Percentiles rank a stretch among this genome's conserved stretches.
These are phyloP conservation scores for Drosophila yooni DNA, from an alignment of 2,888 invertebrate species.

Conservation along the genomic window DNA sequence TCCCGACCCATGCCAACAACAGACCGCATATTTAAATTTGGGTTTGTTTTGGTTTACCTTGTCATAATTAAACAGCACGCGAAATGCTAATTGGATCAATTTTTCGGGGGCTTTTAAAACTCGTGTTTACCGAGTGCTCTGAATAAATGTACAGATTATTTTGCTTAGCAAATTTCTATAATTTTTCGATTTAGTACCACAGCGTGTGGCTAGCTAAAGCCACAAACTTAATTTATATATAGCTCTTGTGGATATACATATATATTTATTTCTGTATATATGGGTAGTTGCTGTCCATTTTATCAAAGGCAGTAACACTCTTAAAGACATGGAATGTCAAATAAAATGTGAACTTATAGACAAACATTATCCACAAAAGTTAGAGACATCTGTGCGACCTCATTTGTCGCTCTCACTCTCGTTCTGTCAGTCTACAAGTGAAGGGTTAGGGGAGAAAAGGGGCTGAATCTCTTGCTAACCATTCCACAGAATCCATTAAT, in stretches of 20 bases:
- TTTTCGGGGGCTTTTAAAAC: not conserved
- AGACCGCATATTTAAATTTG: conserved; percentile 12
- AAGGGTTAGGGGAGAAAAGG: not conserved
- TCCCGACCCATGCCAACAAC: conserved; percentile 50
- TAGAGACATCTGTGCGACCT: conserved; percentile 46
- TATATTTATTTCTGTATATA: conserved; percentile 2
- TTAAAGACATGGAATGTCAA: conserved; percentile 67
- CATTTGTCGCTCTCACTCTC: not conserved
- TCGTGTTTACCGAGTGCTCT: not conserved
- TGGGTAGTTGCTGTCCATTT: conserved; percentile 35
- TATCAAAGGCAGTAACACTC: conserved; percentile 53
- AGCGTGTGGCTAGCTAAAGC: conserved; percentile 63
- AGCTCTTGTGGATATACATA: not conserved
- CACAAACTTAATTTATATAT: conserved; percentile 41
- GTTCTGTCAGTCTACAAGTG: not conserved
- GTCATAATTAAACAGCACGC: conserved; percentile 1
- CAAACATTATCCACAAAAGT: conserved; percentile 45
- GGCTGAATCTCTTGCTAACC: not conserved
- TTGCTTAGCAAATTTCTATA: conserved; percentile 21
- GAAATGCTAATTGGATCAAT: conserved; percentile 25
- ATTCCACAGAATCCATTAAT: conserved; percentile 54
- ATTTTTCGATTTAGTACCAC: conserved; percentile 39
- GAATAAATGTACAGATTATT: not conserved
- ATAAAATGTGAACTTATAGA: conserved; percentile 58
- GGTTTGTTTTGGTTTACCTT: conserved; percentile 41